Conservation (phyloP, 2,113 vertebrate species). For the Quiscalus mexicanus region DNA sequence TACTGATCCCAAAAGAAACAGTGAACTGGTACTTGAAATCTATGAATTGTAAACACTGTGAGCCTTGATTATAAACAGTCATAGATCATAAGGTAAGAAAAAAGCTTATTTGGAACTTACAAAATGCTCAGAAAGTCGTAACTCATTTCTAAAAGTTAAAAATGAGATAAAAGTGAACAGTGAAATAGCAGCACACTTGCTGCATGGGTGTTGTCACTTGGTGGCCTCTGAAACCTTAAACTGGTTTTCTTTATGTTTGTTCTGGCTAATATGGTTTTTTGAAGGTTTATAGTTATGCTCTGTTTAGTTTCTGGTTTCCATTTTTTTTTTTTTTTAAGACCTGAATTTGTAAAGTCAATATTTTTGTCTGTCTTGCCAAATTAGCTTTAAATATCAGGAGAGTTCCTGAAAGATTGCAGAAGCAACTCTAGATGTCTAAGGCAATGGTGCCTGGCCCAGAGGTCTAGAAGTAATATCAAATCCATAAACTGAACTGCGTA, state of each 20-base stretch:
- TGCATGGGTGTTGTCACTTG: background rate
- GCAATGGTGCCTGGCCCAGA: constrained; percentile 36
- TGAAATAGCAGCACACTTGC: background rate
- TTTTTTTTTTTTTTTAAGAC: background rate
- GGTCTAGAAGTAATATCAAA: constrained; percentile 29
- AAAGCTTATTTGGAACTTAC: background rate
- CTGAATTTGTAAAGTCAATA: background rate
- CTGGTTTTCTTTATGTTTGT: constrained; percentile 37
- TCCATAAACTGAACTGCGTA: constrained; percentile 40
- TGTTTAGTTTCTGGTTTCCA: background rate
- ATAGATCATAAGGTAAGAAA: constrained; percentile 51
- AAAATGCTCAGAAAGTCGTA: background rate
- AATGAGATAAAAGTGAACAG: background rate
- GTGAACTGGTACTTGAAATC: constrained; percentile 27
- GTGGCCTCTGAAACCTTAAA: constrained; percentile 52
- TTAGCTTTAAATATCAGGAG: constrained; percentile 60
- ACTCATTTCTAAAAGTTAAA: background rate
- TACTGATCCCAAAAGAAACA: background rate
- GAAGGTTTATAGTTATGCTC: background rate
- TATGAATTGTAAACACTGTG: constrained; percentile 10
- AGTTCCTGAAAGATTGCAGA: constrained; percentile 52
- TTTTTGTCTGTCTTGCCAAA: constrained; percentile 40
- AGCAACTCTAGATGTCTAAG: constrained; percentile 42
- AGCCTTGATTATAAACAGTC: constrained; percentile 44
- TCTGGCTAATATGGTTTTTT: background rate